phyloP scores from a whole-genome alignment of 2,888 invertebrate genomes.

The Neoaliturus tenellus region DNA sequence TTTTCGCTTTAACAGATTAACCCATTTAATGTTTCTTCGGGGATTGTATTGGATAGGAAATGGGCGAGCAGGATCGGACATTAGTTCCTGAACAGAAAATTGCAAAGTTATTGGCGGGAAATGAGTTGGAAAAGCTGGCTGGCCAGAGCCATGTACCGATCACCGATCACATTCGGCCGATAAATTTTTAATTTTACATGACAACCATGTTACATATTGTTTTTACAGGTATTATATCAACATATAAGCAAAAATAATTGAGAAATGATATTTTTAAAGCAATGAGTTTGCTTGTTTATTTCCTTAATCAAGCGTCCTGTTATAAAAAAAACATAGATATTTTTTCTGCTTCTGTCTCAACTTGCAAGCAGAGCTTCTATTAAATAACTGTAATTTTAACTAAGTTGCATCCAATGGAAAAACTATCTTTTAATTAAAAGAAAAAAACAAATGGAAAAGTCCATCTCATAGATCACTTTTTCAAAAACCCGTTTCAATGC shows the following conservation, averaged over 20 bases:
- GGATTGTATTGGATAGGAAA: slow-evolving; percentile 37
- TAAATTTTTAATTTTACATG: background rate
- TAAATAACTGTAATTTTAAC: no score
- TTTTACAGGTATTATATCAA: no score
- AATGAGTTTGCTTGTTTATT: no score
- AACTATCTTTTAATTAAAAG: slow-evolving; percentile 23
- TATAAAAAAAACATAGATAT: no score
- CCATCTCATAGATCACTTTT: slow-evolving; percentile 39
- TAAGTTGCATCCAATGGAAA: background rate
- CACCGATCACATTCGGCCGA: background rate
- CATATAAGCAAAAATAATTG: no score
- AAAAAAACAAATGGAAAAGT: slow-evolving; percentile 5
- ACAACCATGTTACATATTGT: no score
- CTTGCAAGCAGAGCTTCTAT: no score
- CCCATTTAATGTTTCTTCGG: slow-evolving; percentile 27
- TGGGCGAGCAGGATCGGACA: slow-evolving; percentile 9
- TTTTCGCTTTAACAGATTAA: slow-evolving; percentile 20
- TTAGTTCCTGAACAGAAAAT: slow-evolving; percentile 44
- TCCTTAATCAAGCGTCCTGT: no score
- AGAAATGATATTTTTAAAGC: no score
- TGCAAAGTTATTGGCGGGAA: slow-evolving; percentile 43
- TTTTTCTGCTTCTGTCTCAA: no score
- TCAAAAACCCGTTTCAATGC: slow-evolving; percentile 29
- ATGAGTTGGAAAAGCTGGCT: slow-evolving; percentile 12
- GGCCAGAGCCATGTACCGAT: background rate